Percentiles rank a stretch among this genome's conserved stretches.
Conservation (phyloP, 2,113 vertebrate species). For the Tupaia chinensis region DNA sequence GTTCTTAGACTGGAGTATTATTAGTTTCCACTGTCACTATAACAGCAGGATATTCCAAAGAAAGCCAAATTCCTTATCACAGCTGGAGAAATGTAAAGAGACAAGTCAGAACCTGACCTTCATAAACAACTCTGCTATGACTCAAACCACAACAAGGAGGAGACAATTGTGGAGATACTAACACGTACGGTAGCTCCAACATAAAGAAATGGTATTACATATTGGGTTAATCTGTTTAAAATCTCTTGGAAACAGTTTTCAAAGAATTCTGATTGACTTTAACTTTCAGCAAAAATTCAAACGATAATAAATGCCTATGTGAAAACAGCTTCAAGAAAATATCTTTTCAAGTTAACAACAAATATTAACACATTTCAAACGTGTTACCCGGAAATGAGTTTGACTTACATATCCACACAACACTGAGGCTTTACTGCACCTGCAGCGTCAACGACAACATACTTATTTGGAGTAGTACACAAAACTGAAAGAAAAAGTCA, state of each 20-base stretch:
- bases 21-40: conserved; percentile 46
- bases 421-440: conserved; percentile 99
- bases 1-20: conserved; percentile 36
- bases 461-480: conserved; percentile 99
- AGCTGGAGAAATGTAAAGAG: conserved; percentile 46
- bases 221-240: conserved; percentile 14
- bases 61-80: conserved; percentile 50
- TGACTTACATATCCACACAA: conserved; percentile 99
- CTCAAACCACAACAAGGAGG: conserved; percentile 39
- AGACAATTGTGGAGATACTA: conserved; percentile 33
- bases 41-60: conserved; percentile 55
- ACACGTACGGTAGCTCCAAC: not conserved
- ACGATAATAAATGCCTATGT: not conserved
- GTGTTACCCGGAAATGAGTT: conserved; percentile 44
- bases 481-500: conserved; percentile 92
- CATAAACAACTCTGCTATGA: not conserved
- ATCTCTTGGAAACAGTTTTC: conserved; percentile 7
- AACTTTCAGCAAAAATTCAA: conserved; percentile 33
- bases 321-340: conserved; percentile 7
- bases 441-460: conserved; percentile 96
- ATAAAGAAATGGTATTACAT: not conserved
- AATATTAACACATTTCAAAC: conserved; percentile 58
- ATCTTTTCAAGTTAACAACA: conserved; percentile 53
- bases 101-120: conserved; percentile 51
- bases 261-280: conserved; percentile 34